These are phyloP conservation scores for Eulemur coronatus DNA, from an alignment of 2,797 vertebrate species.

Conservation along the genomic window DNA sequence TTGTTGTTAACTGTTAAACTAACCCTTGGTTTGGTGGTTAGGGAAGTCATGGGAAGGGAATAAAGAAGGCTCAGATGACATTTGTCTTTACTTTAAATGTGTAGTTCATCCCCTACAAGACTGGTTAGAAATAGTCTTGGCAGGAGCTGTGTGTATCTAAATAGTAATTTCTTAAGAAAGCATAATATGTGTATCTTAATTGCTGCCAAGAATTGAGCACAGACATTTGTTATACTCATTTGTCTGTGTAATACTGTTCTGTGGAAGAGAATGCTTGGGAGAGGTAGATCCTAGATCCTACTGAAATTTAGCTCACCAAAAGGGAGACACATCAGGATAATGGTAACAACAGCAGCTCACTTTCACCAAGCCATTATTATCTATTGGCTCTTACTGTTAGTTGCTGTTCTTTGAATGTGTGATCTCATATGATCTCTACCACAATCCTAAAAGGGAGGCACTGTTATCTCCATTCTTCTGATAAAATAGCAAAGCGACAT, in stretches of 20 bases:
- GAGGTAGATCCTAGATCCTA: background rate
- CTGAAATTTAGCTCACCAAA: background rate
- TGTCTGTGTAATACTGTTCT: constrained; percentile 20
- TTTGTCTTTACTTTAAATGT: background rate
- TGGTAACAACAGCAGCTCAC: background rate
- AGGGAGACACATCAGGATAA: background rate
- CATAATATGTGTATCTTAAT: background rate
- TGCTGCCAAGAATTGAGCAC: background rate
- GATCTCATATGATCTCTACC: background rate
- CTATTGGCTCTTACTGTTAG: background rate
- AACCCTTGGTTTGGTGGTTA: background rate
- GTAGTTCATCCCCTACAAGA: background rate
- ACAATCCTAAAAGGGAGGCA: background rate
- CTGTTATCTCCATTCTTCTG: background rate
- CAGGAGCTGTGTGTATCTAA: background rate
- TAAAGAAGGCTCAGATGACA: background rate
- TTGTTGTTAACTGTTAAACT: constrained; percentile 6
- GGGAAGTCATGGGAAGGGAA: background rate
- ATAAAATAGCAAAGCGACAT: background rate
- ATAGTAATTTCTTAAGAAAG: constrained; percentile 56
- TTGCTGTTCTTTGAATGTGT: background rate
- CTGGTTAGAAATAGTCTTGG: constrained; percentile 36
- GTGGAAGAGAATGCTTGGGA: background rate
- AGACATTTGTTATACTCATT: constrained; percentile 16
- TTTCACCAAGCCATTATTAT: background rate